phyloP scores from a whole-genome alignment of 2,113 vertebrate genomes.

The Bubo blakistoni region DNA sequence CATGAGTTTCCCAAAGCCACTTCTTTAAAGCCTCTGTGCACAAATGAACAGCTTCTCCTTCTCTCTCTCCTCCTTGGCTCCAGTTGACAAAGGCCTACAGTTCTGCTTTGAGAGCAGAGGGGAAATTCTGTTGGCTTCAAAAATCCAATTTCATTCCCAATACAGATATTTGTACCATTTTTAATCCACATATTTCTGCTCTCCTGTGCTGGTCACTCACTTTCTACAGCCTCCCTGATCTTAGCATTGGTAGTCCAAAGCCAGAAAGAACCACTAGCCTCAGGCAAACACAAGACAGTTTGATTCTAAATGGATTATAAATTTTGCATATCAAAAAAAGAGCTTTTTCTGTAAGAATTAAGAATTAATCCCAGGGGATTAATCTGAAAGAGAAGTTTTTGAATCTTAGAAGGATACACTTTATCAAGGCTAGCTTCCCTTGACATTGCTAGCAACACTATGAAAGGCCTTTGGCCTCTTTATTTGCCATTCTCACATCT shows the following conservation, averaged over 20 bases:
- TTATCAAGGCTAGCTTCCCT: neutral
- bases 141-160: neutral
- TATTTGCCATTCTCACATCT: neutral
- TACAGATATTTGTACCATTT: neutral
- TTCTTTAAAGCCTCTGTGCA: neutral
- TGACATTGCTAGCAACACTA: neutral
- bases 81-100: neutral
- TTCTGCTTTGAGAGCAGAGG: neutral
- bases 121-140: neutral
- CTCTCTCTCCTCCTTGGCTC: neutral
- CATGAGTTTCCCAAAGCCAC: neutral
- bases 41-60: neutral
- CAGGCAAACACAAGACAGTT: neutral
- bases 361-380: neutral
- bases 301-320: neutral
- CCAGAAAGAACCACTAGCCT: neutral
- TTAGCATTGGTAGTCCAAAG: neutral
- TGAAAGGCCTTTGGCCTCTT: neutral
- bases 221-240: neutral
- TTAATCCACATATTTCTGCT: neutral
- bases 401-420: neutral
- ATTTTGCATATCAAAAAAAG: neutral
- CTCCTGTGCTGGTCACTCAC: neutral
- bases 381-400: neutral
- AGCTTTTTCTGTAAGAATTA: neutral